Base-by-base conservation (phyloP, 1,140 invertebrate genomes). In the Zaprionus vittiger region DNA sequence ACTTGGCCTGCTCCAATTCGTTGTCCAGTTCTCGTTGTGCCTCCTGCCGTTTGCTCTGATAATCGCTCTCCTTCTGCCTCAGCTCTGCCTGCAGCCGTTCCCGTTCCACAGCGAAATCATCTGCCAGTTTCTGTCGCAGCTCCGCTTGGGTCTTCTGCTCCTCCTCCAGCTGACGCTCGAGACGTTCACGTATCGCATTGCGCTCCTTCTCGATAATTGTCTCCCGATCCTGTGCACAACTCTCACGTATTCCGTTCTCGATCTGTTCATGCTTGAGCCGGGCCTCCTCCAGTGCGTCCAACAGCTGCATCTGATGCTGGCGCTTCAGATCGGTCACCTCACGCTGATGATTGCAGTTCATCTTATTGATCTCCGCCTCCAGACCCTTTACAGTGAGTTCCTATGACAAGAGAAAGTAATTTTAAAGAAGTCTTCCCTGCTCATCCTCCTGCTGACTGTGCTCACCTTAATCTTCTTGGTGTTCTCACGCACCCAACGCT, bases 321-420 rank as follows among this genome's bases (percentile, higher is more conserved):
- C 94, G 91, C 75, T 95, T 92, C n/a, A 95, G 74, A 77, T 95
- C 94, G 0, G 93, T 91, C 24, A 95, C 80, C 91, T 95, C 95
- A 47, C 94, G 94, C 86, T 95, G 94, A 77, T 95, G 95, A 9
- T 95, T 93, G 11, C 93, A 93, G 41, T 95, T 94, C 94, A 96
- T 95, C 47, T 93, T 94, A 77, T 95, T 94, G 6, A 96, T 93
- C 92, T 96, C 96, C 3, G 95, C 94, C 83, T 96, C 96, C n/a
- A 96, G 89, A 9, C 96, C 95, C 84, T 96, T 96, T 1, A 96
- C 95, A 0, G 96, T 96, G 80, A 96, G 93, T 85, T 96, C 96
- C 95, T 77, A 44, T 11, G 31, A 20, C 20, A 2, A 37, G 5
- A 31, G 41, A 44, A 1, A 37, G 11, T 52, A 52, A 4, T 22